A percentile compares a stretch with the other conserved stretches of the same genome.
Conservation (phyloP, 2,797 vertebrate genomes). For the Gallinago solitaria region DNA sequence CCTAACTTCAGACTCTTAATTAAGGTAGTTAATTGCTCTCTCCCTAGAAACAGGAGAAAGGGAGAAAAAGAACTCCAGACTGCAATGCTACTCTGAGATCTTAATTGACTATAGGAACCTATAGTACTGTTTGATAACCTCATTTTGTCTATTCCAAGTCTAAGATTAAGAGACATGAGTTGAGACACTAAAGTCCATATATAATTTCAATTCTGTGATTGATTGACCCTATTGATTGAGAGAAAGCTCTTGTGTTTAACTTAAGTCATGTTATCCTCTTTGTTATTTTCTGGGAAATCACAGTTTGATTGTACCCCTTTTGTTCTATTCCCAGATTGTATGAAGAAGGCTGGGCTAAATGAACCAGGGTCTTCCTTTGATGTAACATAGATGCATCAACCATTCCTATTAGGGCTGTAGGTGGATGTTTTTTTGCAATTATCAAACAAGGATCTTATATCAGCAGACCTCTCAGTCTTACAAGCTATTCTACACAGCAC, state of each 20-base stretch:
- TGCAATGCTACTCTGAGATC: background rate
- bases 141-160: background rate
- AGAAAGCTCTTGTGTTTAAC: background rate
- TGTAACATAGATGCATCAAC: background rate
- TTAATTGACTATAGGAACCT: background rate
- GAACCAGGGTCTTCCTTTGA: background rate
- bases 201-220: background rate
- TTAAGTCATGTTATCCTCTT: background rate
- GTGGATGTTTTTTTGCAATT: background rate
- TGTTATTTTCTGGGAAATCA: background rate
- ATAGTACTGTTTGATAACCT: background rate
- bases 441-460: background rate
- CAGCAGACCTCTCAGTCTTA: background rate
- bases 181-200: background rate
- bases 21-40: background rate
- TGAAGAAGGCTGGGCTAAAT: background rate
- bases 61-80: background rate
- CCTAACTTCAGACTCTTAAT: background rate
- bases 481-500: background rate
- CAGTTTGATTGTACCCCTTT: background rate
- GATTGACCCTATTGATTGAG: background rate
- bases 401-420: background rate
- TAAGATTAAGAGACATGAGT: background rate
- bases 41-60: background rate
- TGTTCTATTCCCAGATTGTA: background rate